Percentiles rank a stretch among this genome's conserved stretches.
These are phyloP conservation scores for Stictocephala bisonia DNA, from an alignment of 2,888 invertebrate genomes.

Conservation along the genomic window DNA sequence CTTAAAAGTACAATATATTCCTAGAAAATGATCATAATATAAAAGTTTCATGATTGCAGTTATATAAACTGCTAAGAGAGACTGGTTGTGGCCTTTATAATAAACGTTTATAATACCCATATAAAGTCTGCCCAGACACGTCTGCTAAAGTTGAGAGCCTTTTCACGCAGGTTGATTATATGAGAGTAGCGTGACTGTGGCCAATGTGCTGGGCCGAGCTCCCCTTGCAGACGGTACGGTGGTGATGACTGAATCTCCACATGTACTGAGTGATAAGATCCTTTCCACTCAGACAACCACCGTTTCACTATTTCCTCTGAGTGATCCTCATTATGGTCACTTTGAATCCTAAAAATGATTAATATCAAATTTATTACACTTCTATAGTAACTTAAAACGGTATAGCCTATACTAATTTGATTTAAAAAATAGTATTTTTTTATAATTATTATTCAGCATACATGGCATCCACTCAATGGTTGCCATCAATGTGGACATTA, in stretches of 20 bases:
- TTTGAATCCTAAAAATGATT: constrained; percentile 76
- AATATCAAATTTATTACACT: too few species aligned
- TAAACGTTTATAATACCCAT: constrained; percentile 70
- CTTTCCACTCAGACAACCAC: constrained; percentile 75
- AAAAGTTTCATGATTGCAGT: too few species aligned
- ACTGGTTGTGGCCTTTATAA: not conserved
- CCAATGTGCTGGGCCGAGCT: constrained; percentile 79
- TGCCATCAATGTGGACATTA: too few species aligned
- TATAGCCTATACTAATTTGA: not conserved
- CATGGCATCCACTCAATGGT: too few species aligned
- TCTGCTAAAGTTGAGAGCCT: constrained; percentile 77
- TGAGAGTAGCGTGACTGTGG: constrained; percentile 78
- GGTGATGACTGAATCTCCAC: constrained; percentile 68
- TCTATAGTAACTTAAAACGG: not conserved
- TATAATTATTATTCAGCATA: too few species aligned
- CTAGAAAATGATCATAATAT: too few species aligned
- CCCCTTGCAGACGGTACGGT: constrained; percentile 67
- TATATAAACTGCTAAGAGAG: too few species aligned
- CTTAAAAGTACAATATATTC: too few species aligned
- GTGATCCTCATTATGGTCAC: constrained; percentile 87
- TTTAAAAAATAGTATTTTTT: too few species aligned
- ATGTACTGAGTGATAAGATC: constrained; percentile 79
- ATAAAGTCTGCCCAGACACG: constrained; percentile 89
- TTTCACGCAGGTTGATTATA: constrained; percentile 82
- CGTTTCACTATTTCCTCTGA: constrained; percentile 77